Conservation (phyloP, 2,888 invertebrate genomes). For the Drosophila robusta region DNA sequence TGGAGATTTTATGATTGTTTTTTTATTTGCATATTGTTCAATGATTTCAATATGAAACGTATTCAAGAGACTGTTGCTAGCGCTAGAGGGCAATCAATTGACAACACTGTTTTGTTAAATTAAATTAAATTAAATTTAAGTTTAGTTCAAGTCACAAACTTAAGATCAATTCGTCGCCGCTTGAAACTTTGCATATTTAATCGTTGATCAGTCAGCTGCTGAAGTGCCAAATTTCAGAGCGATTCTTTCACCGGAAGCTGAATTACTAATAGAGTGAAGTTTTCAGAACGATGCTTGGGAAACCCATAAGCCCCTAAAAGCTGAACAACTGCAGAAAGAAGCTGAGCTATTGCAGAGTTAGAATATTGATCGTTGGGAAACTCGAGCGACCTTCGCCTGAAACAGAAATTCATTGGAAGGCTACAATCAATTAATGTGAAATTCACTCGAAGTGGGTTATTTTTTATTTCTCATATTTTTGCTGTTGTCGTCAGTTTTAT, state of each 20-base stretch:
- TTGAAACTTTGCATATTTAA: no score
- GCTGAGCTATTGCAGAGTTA: neutral
- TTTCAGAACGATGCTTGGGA: no score
- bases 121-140: no score
- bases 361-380: neutral
- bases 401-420: constrained; percentile 19
- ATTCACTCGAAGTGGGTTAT: constrained; percentile 5
- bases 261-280: no score
- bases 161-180: no score
- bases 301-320: no score
- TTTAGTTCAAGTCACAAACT: no score
- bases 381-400: constrained; percentile 12
- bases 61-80: constrained; percentile 1
- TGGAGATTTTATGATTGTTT: constrained; percentile 44
- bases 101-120: constrained; percentile 1
- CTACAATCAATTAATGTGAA: constrained; percentile 23
- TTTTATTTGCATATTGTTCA: constrained; percentile 37
- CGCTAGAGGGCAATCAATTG: constrained; percentile 4
- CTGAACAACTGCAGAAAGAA: no score
- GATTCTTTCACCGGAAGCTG: no score
- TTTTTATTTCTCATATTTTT: neutral
- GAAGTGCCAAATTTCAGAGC: no score
- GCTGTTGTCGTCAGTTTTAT: constrained; percentile 1
- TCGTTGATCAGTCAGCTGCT: no score
- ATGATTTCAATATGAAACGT: constrained; percentile 17